Conservation (phyloP, 2,113 vertebrate species). For the Mastomys coucha region DNA sequence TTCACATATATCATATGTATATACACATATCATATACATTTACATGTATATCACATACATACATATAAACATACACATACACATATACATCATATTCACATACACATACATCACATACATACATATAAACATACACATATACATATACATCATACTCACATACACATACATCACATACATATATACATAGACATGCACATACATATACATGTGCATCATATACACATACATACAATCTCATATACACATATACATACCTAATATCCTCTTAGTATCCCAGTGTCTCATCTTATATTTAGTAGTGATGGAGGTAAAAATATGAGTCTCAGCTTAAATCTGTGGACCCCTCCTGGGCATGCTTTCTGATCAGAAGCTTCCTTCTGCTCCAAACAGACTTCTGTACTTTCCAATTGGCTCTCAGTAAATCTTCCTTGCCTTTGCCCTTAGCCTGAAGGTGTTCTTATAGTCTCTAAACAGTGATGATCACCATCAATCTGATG, state of each 20-base stretch:
- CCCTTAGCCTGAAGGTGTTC: constrained; percentile 37
- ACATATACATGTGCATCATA: not conserved
- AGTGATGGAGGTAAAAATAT: not conserved
- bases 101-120: too few relatives aligned
- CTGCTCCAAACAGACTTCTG: not conserved
- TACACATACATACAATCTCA: not conserved
- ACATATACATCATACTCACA: too few relatives aligned
- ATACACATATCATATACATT: not conserved
- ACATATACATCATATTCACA: not conserved
- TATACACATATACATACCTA: too few relatives aligned
- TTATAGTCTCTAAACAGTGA: constrained; percentile 44
- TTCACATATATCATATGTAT: too few relatives aligned
- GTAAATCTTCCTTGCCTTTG: constrained; percentile 12
- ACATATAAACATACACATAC: not conserved
- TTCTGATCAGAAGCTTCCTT: not conserved
- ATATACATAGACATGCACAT: not conserved
- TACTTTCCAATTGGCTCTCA: constrained; percentile 24
- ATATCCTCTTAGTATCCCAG: not conserved
- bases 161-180: too few relatives aligned
- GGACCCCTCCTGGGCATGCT: not conserved
- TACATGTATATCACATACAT: too few relatives aligned
- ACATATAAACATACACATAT: too few relatives aligned
- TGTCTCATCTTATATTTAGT: not conserved
- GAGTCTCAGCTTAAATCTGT: not conserved
- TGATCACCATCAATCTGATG: not conserved